Percentiles rank a stretch among this genome's conserved stretches.
These are phyloP conservation scores for Eupithecia tripunctaria DNA, from an alignment of 2,888 invertebrate species.

Conservation along the genomic window DNA sequence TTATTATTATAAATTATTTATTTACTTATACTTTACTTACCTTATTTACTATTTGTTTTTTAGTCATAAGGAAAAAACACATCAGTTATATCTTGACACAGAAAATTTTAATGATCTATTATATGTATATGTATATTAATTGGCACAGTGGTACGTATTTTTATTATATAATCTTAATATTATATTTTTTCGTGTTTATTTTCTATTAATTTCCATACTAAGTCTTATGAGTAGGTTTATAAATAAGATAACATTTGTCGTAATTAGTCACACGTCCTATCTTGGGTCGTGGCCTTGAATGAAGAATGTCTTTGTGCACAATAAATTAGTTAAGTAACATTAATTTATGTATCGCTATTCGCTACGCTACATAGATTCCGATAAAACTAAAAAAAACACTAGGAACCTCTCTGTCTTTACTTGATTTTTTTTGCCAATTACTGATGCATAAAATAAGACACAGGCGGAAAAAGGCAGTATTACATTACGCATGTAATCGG, in stretches of 20 bases:
- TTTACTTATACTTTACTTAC: too few relatives aligned
- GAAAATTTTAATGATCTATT: too few relatives aligned
- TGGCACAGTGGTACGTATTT: not conserved
- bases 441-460: not conserved
- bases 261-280: conserved; percentile 67
- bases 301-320: conserved; percentile 48
- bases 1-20: too few relatives aligned
- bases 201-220: not conserved
- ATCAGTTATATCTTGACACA: too few relatives aligned
- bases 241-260: conserved; percentile 58
- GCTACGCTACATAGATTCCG: not conserved
- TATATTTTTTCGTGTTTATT: not conserved
- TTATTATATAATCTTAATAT: too few relatives aligned
- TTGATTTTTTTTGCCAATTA: not conserved
- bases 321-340: conserved; percentile 33
- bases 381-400: not conserved
- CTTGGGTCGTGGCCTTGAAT: conserved; percentile 60
- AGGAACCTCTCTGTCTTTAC: not conserved
- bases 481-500: too few relatives aligned
- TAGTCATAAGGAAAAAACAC: too few relatives aligned
- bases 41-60: too few relatives aligned
- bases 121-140: too few relatives aligned
- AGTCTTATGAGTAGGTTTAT: conserved; percentile 15
- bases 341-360: not conserved
- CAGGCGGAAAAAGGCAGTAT: not conserved